phyloP scores from a whole-genome alignment of 2,797 vertebrate genomes.

The Mormyrus hasselquistii region DNA sequence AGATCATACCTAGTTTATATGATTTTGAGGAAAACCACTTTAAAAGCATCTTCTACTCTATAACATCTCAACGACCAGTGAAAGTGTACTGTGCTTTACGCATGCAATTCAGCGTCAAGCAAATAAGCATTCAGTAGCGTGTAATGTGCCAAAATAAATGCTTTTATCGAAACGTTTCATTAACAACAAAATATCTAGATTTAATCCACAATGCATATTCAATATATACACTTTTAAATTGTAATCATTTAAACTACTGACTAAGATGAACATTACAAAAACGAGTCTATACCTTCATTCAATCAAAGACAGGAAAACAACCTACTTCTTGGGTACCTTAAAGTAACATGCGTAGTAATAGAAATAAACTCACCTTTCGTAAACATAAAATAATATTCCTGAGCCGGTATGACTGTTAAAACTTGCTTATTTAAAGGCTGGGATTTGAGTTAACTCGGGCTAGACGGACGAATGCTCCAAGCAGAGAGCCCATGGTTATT shows the following conservation, averaged over 20 bases:
- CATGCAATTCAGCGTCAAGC: not conserved
- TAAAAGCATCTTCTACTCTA: not conserved
- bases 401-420: not conserved
- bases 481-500: conserved; percentile 21
- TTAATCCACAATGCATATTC: not conserved
- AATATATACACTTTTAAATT: not conserved
- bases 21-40: not conserved
- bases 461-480: conserved; percentile 16
- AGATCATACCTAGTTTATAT: not conserved
- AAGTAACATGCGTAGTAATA: not conserved
- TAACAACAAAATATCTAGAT: not conserved
- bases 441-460: not conserved
- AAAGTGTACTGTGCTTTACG: not conserved
- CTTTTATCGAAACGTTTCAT: not conserved
- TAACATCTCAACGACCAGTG: not conserved
- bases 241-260: not conserved
- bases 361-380: conserved; percentile 22
- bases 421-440: conserved; percentile 18
- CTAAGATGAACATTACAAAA: not conserved
- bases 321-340: not conserved
- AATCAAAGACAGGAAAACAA: not conserved
- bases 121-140: not conserved
- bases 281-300: not conserved
- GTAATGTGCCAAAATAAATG: not conserved
- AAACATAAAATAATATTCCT: conserved; percentile 22